phyloP scores from a whole-genome alignment of 1,140 invertebrate genomes.

The Caenorhabditis brenneri region DNA sequence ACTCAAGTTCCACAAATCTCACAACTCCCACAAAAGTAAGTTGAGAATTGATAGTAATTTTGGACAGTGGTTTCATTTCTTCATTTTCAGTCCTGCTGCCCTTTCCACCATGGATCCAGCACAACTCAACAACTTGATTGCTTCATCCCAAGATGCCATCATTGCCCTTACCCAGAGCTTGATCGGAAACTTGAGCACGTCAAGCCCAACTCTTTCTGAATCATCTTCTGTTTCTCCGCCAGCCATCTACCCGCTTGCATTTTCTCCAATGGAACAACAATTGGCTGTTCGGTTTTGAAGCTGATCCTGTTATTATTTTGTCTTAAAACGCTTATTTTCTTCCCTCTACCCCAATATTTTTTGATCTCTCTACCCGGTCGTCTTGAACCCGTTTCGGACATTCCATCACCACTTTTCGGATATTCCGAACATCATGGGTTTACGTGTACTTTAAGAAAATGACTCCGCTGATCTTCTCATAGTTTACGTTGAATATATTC shows the following conservation, averaged over 20 bases:
- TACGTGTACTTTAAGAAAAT: slow-evolving; percentile 32
- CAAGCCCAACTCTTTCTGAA: neutral
- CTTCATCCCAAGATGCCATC: slow-evolving; percentile 16
- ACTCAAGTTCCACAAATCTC: neutral
- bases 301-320: no score
- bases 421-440: slow-evolving; percentile 23
- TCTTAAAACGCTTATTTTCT: no score
- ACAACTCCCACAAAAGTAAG: neutral
- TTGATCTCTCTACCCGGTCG: neutral
- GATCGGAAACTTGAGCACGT: neutral
- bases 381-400: slow-evolving; percentile 3
- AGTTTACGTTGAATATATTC: neutral
- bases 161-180: slow-evolving; percentile 34
- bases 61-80: neutral
- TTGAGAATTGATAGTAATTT: neutral
- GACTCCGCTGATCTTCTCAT: slow-evolving; percentile 14
- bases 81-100: neutral
- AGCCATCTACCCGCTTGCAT: neutral
- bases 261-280: neutral
- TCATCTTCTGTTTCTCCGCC: neutral
- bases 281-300: neutral
- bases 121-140: slow-evolving; percentile 4
- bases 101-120: slow-evolving; percentile 17
- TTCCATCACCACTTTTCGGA: neutral
- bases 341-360: neutral